phyloP scores from a whole-genome alignment of 2,113 vertebrate species.

The Tricholaema leucomelas region DNA sequence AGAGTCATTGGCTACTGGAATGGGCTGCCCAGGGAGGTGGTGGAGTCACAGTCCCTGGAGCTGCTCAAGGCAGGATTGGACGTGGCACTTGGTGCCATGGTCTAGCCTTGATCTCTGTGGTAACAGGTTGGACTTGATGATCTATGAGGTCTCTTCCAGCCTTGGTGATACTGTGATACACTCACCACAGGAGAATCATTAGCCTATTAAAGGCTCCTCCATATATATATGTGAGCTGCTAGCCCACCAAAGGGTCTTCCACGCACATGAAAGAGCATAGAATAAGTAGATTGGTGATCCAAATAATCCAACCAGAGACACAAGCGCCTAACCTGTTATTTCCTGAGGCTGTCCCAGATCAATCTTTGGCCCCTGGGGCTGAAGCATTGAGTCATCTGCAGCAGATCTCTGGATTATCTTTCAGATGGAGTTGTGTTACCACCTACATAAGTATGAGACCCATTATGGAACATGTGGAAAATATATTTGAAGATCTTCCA shows the following conservation, averaged over 20 bases:
- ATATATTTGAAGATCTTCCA: not conserved
- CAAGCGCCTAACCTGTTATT: not conserved
- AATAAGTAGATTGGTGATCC: not conserved
- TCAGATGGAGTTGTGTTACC: not conserved
- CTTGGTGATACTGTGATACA: no score
- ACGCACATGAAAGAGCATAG: fast-evolving
- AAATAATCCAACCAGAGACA: not conserved
- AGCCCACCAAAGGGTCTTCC: not conserved
- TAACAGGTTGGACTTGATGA: no score
- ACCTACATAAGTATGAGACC: not conserved
- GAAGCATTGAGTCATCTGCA: not conserved
- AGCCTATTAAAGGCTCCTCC: not conserved
- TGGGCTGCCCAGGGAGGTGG: no score
- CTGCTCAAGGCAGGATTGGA: no score
- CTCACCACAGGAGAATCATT: not conserved
- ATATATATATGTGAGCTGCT: not conserved
- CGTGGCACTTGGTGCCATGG: no score
- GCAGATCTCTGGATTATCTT: not conserved
- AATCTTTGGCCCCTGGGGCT: not conserved
- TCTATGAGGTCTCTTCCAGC: no score
- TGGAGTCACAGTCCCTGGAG: no score
- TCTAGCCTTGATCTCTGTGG: no score
- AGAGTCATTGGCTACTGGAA: no score
- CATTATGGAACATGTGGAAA: not conserved
- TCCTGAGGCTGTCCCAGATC: not conserved